Evolutionary conservation across 2,888 invertebrate species (phyloP), one percentile per base, ranked within the genome.

Genomic region (Oscheius sp.): DNA sequence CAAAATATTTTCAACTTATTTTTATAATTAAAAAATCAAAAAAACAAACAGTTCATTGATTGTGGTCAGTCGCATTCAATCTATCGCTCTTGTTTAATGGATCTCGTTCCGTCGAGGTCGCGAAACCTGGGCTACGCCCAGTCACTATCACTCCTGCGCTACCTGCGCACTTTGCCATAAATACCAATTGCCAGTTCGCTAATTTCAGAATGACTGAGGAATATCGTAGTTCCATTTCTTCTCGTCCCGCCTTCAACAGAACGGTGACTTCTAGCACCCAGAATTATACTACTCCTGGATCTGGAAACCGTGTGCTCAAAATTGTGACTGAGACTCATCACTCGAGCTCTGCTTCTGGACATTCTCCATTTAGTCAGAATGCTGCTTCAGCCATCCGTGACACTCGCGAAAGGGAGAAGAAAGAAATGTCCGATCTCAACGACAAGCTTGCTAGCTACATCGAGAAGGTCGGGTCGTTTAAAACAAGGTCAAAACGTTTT

Each of bases 401-500:
- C 58, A 80, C 81, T 64, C 83, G 89, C 45, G 88, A 88, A 72
- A 86, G 84, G 71, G 89, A 89, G 83, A 89, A 89, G 87, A 88
- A 88, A 78, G 89, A 89, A 78, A 87, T 89, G 87, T 87, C 87
- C 80, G 89, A 89, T 73, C 81, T 89, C 73, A 89, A 89, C 82
- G 89, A 89, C 80, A 84, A 89, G 63, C 88, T 89, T 67, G 89
- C 89, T 71, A 87, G 83, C 83, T 89, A 89, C 85, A 89, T 89
- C 73, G 89, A 89, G 86, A 89, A 89, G 83, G 83, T 84, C 15
- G n/a, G 37, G n/a, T 39, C 15, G 1, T 20, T 27, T n/a, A n/a
- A 15, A 20, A 2, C 17, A 33, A 57, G 23, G 29, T 2, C 8
- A 33, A 15, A 8, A 33, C 34, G 29, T 15, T n/a, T 80, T 45